Percentiles rank a stretch among this genome's conserved stretches.
Evolutionary conservation across 2,113 vertebrate species (phyloP).

Genomic region (Galbula dea): DNA sequence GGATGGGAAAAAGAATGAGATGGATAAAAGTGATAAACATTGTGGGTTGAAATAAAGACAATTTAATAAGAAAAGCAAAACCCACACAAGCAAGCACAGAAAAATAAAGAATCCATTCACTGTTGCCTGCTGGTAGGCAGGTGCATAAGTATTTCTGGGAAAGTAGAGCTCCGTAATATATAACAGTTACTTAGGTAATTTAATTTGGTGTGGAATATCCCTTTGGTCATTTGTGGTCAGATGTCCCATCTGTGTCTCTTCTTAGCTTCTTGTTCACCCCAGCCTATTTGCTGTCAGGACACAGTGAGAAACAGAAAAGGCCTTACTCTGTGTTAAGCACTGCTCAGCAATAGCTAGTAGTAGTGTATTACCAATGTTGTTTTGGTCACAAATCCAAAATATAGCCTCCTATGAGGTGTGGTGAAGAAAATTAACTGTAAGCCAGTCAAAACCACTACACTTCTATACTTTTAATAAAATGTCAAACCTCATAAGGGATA

Average conservation of each 20-base stretch:
- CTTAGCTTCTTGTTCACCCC: neutral
- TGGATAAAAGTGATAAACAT: neutral
- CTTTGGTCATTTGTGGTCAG: neutral
- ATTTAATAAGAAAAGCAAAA: neutral
- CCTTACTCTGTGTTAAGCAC: neutral
- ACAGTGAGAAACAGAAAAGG: neutral
- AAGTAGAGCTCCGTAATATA: accelerated
- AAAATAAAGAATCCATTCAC: neutral
- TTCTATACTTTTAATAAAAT: neutral
- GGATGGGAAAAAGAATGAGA: neutral
- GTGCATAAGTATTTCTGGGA: neutral
- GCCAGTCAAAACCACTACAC: neutral
- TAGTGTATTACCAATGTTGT: neutral
- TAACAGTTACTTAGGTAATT: neutral
- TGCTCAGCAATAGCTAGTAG: neutral
- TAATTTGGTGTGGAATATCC: neutral
- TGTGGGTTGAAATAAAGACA: neutral
- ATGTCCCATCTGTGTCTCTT: neutral
- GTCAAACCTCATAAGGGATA: neutral
- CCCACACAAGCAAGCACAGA: neutral
- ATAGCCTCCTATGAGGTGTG: neutral
- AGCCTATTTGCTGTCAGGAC: accelerated
- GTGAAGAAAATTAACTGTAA: neutral
- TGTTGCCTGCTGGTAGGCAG: neutral
- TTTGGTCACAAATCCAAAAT: neutral